Conservation (phyloP, 2,888 invertebrate species). For the Strigamia maritima region DNA sequence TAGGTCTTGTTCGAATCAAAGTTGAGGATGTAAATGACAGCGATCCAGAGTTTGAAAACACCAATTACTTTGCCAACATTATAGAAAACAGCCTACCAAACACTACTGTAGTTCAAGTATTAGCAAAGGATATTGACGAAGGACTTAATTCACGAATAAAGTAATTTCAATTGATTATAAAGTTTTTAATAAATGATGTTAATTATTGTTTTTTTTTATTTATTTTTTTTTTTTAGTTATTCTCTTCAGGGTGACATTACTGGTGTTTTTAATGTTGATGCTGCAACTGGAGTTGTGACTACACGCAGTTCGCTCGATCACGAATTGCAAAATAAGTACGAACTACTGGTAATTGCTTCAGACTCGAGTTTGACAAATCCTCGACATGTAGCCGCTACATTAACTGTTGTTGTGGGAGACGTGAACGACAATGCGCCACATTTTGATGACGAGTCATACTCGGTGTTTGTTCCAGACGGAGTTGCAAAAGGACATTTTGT, state of each 20-base stretch:
- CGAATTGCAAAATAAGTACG: slow-evolving; percentile 72
- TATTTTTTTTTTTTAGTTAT: slow-evolving; percentile 58
- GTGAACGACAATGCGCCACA: slow-evolving; percentile 53
- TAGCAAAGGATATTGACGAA: slow-evolving; percentile 76
- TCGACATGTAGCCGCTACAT: slow-evolving; percentile 74
- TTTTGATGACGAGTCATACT: slow-evolving; percentile 66
- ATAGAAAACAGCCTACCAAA: slow-evolving; percentile 78
- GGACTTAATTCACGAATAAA: slow-evolving; percentile 83
- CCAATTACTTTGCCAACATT: slow-evolving; percentile 72
- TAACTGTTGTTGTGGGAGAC: slow-evolving; percentile 59
- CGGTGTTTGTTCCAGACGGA: slow-evolving; percentile 76
- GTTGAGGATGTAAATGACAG: slow-evolving; percentile 95
- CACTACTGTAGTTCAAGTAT: slow-evolving; percentile 71
- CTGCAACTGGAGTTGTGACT: slow-evolving; percentile 72
- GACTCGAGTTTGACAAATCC: slow-evolving; percentile 85
- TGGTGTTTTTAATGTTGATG: slow-evolving; percentile 74
- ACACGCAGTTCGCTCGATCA: slow-evolving; percentile 72
- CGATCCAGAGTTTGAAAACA: slow-evolving; percentile 75
- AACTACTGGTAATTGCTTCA: slow-evolving; percentile 79
- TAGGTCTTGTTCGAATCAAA: slow-evolving; percentile 81
- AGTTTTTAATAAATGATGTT: not conserved
- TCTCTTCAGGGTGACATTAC: slow-evolving; percentile 56
- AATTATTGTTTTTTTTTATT: not conserved
- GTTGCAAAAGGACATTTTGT: slow-evolving; percentile 73
- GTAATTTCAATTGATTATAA: slow-evolving; percentile 47